These are phyloP conservation scores for Drosophila nasuta DNA, from an alignment of 1,140 invertebrate genomes.

Conservation along the genomic window DNA sequence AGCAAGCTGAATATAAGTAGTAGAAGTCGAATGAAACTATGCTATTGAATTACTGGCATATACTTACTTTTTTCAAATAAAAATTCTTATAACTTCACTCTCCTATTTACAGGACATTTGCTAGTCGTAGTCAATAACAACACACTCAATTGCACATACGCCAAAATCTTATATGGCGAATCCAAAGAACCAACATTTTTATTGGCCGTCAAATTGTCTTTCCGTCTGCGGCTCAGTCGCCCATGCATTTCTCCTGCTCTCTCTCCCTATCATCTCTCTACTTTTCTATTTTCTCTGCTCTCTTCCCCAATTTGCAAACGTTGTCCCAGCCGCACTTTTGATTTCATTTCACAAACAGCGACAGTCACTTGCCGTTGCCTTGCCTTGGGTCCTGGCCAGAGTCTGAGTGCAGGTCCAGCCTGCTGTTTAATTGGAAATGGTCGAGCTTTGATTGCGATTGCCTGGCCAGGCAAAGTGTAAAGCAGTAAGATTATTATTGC, in stretches of 20 bases:
- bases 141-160: not conserved
- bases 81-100: too few species aligned
- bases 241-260: constrained; percentile 6
- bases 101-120: constrained; percentile 1
- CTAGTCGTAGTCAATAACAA: not conserved
- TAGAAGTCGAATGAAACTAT: too few species aligned
- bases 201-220: constrained; percentile 70
- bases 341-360: constrained; percentile 39
- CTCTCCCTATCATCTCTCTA: too few species aligned
- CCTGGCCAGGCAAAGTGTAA: not conserved
- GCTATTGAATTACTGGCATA: too few species aligned
- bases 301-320: not conserved
- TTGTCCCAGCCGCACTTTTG: constrained; percentile 29
- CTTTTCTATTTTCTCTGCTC: not conserved
- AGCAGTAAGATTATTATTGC: constrained; percentile 30
- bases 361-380: constrained; percentile 8
- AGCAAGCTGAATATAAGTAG: too few species aligned
- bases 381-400: not conserved
- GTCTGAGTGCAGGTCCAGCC: not conserved
- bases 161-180: constrained; percentile 40
- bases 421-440: constrained; percentile 61
- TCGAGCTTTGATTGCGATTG: constrained; percentile 57
- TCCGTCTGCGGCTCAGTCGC: constrained; percentile 47
- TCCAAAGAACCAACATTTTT: constrained; percentile 63
- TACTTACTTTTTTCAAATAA: too few species aligned